Percentiles rank a stretch among this genome's conserved stretches.
Evolutionary conservation across 1,140 invertebrate genomes (phyloP).

Genomic region (Diachasmimorpha longicaudata): DNA sequence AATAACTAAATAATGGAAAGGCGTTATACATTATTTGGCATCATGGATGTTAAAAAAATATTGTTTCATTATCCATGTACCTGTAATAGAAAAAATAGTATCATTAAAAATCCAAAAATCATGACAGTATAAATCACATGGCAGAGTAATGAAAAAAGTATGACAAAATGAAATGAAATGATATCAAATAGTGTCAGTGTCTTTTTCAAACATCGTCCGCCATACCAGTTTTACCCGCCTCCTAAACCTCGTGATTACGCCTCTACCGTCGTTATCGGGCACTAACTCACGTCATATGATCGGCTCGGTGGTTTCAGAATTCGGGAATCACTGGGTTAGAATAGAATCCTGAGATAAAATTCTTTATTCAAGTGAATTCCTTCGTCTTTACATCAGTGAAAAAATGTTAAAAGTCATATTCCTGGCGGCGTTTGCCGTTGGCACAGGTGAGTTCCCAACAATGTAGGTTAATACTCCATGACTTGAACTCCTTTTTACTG

Average conservation of each 20-base stretch:
- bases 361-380: slow-evolving; percentile 4
- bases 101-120: too few relatives aligned
- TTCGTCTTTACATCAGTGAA: background rate
- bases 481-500: background rate
- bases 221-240: too few relatives aligned
- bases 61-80: too few relatives aligned
- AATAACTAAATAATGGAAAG: too few relatives aligned
- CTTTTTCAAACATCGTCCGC: too few relatives aligned
- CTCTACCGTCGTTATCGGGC: background rate
- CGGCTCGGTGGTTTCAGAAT: background rate
- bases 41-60: too few relatives aligned
- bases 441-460: slow-evolving; percentile 21
- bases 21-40: too few relatives aligned
- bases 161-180: too few relatives aligned
- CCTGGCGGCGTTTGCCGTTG: slow-evolving; percentile 1
- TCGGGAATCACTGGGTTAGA: slow-evolving; percentile 22
- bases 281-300: slow-evolving; percentile 31
- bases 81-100: too few relatives aligned
- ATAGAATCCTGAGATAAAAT: background rate
- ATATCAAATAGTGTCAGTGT: too few relatives aligned
- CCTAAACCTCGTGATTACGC: background rate
- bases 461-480: background rate
- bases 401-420: slow-evolving; percentile 29
- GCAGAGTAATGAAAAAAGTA: too few relatives aligned
- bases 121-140: too few relatives aligned